These are phyloP conservation scores for Bombus consobrinus DNA, from an alignment of 1,140 invertebrate species.

Conservation along the genomic window DNA sequence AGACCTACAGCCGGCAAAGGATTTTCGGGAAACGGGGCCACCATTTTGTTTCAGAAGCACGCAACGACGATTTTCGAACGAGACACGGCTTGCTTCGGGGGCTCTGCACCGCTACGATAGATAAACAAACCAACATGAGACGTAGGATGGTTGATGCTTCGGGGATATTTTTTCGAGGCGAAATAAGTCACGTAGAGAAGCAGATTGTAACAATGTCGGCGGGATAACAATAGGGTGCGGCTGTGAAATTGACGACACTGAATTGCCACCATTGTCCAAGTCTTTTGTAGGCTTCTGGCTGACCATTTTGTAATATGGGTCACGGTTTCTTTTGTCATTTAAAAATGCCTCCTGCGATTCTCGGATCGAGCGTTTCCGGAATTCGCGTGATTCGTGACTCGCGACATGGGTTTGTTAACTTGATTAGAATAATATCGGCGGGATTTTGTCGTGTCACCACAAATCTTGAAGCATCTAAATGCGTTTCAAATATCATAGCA, in stretches of 20 bases:
- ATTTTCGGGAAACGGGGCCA: slow-evolving; percentile 60
- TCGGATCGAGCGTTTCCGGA: slow-evolving; percentile 22
- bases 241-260: slow-evolving; percentile 52
- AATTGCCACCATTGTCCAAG: slow-evolving; percentile 26
- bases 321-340: slow-evolving; percentile 9
- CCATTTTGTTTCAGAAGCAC: slow-evolving; percentile 49
- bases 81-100: slow-evolving; percentile 15
- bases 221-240: slow-evolving; percentile 56
- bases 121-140: slow-evolving; percentile 51
- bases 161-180: slow-evolving; percentile 13
- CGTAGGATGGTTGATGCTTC: neutral
- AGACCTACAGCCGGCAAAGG: slow-evolving; percentile 7
- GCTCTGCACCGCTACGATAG: neutral
- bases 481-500: neutral
- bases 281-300: neutral
- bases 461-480: neutral
- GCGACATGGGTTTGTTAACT: neutral
- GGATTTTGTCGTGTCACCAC: too few species aligned
- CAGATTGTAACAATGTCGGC: slow-evolving; percentile 58
- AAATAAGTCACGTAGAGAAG: neutral
- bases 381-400: slow-evolving; percentile 30
- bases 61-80: slow-evolving; percentile 66
- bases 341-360: neutral
- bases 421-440: too few species aligned
- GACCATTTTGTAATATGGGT: neutral